Conservation (phyloP, 2,113 vertebrate species). For the Shinisaurus crocodilurus region DNA sequence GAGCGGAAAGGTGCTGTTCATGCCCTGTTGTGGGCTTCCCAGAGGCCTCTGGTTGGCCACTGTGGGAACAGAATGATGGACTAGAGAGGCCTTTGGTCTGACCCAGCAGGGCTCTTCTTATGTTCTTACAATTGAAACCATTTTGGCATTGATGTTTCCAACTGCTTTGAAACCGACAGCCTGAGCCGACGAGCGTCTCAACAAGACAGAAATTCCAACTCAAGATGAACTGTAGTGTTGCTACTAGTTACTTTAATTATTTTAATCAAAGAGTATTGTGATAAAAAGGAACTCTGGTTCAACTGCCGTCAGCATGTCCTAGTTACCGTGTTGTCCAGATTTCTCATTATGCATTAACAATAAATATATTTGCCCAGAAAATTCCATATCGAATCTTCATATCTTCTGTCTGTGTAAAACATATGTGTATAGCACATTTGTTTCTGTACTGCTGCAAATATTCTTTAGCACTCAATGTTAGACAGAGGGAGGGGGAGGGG, state of each 20-base stretch:
- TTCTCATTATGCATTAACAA: not conserved
- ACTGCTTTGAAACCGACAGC: constrained; percentile 67
- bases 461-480: not conserved
- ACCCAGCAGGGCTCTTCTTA: too few relatives aligned
- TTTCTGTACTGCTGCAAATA: rapidly evolving
- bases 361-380: not conserved
- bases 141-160: constrained; percentile 9
- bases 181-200: constrained; percentile 57
- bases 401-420: not conserved
- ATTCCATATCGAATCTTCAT: rapidly evolving
- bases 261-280: constrained; percentile 71
- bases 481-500: not conserved
- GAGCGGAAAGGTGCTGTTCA: too few relatives aligned
- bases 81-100: too few relatives aligned
- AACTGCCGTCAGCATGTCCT: constrained; percentile 34
- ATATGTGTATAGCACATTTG: rapidly evolving
- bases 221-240: constrained; percentile 52
- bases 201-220: constrained; percentile 66
- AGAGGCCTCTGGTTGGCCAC: too few relatives aligned
- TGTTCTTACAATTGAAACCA: not conserved
- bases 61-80: too few relatives aligned
- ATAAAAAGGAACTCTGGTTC: constrained; percentile 53
- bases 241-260: constrained; percentile 65
- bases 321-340: constrained; percentile 35
- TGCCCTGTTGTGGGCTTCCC: too few relatives aligned